Evolutionary conservation across 2,888 invertebrate species (phyloP), one percentile per base, ranked within the genome.

Genomic region (Digitonthophagus gazella): DNA sequence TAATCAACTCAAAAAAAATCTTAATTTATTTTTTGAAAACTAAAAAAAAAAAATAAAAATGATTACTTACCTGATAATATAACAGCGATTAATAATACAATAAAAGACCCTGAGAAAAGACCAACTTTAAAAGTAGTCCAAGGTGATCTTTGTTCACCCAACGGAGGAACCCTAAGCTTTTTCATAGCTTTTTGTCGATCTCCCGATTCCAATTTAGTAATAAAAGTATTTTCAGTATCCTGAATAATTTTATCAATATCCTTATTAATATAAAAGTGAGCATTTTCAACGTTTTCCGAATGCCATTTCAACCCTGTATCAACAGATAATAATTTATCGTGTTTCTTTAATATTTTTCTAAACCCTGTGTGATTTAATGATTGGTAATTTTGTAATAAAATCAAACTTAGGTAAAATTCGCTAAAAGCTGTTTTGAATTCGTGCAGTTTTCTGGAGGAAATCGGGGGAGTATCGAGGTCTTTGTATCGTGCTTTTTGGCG

Each of bases 341-440:
- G 95, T 81, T 95, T 95, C 81, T 95, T 96, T 58, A 96, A 85
- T 74, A 95, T 96, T 82, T 95, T 95, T 57, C 95, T 86, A 82
- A 96, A 95, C 1, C 95, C 95, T 3, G 94, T 95, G 77, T 93
- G 93, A 84, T 95, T 95, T 11, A 95, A 85, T 76, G 92, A 93
- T 82, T 96, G 94, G 81, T 93, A 94, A 81, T 95, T 96, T 83
- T 95, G 95, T 66, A 95, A 83, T 57, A 95, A 83, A 76, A 96
- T 93, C 68, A 96, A 84, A 75, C 92, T 92, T 67, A 95, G 86
- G 83, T 95, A 96, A 82, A 94, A 96, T 84, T 95, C 95, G 77
- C 93, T 93, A 83, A 94, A 96, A 66, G 95, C 95, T 73, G 95
- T 85, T 82, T 94, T 94, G 72, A 96, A 83, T 80, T 95, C 94